Base-by-base conservation (phyloP, 1,140 invertebrate species). In the Trachymyrmex septentrionalis region DNA sequence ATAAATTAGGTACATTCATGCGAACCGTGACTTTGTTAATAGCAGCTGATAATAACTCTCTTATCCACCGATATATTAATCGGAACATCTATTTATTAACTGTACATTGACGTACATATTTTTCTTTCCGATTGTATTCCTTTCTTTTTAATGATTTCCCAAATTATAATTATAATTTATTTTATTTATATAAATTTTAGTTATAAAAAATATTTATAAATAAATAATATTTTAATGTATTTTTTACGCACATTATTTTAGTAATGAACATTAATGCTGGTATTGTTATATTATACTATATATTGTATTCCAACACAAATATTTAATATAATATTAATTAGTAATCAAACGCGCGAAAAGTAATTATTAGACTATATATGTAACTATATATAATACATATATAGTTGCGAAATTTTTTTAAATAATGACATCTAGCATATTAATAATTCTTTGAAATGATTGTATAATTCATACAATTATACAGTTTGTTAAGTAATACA, bases 401-500 rank as follows among this genome's bases (percentile, higher is more conserved):
- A 64, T 19, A 66, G 3, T 64, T 48, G 19, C 3, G 50, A 66
- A 9, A 78, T 66, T 21, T 38, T 67, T 67, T 0, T 19, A 38
- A 78, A 16, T 61, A 38, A 19, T 5, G n/a, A 67, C 7, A 66
- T 78, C 3, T 7, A 3, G 1, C 14, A 1, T 44, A 4, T 57
- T 72, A 24, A 57, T 55, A 81, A 81, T 53, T 71, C 21, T 73
- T 86, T 76, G 55, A 21, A 69, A 82, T 50, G 64, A 89, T 89
- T 87, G 85, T 88, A 87, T 87, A 90, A 92, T 89, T 63, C 67
- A 66, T 63, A 24, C 78, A 66, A 91, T 92, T 91, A 93, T 94
- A 94, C 91, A 93, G 87, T 94, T 94, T 93, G 91, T 82, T 78
- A 71, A 89, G 87, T 92, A 93, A 94, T 94, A 91, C 92, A 94